Base-by-base conservation (phyloP, 2,113 vertebrate species). In the Acrocephalus kingi region DNA sequence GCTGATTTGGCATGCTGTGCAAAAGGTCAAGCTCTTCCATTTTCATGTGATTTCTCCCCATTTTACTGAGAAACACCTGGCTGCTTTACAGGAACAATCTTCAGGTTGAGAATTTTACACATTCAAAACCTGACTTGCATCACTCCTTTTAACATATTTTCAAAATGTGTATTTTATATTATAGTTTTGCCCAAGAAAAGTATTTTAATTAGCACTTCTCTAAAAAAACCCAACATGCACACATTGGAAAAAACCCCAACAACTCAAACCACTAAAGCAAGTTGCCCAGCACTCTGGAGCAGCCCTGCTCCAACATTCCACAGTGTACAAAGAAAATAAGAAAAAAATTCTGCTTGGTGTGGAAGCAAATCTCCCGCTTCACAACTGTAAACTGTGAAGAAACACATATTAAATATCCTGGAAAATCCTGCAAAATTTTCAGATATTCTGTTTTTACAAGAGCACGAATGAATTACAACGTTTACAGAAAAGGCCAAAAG, bases 201-300 rank as follows among this genome's bases (percentile, higher is more conserved):
- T 86, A 67, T 33, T 94, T 91, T 84, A 95, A 96, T 96, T 82
- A 93, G 90, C 69, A 72, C 87, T 74, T 90, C 90, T 93, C 78
- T 62, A 87, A 93, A 86, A 58, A 39, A 93, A 67, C 22, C n/a
- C 48, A 86, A 74, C 76, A 77, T 17, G 11, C 25, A 86, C 6
- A 49, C n/a, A 51, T 15, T 79, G 49, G 81, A 2, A 62, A 71
- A 90, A 94, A 75, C 17, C 1, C 5, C 61, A 81, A 49, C 55
- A 75, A 78, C 64, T 27, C 52, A 94, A 95, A 77, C 49, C 56
- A 89, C 73, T 39, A 56, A 74, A 91, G 63, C 11, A 41, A 96
- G 64, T 25, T 94, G 88, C 43, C 84, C 45, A 79, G 48, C 43
- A 52, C 55, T 48, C 51, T 83, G 55, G 19, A 96, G 80, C 31